Base-by-base conservation (phyloP, 2,888 invertebrate genomes). In the Idaea straminata region DNA sequence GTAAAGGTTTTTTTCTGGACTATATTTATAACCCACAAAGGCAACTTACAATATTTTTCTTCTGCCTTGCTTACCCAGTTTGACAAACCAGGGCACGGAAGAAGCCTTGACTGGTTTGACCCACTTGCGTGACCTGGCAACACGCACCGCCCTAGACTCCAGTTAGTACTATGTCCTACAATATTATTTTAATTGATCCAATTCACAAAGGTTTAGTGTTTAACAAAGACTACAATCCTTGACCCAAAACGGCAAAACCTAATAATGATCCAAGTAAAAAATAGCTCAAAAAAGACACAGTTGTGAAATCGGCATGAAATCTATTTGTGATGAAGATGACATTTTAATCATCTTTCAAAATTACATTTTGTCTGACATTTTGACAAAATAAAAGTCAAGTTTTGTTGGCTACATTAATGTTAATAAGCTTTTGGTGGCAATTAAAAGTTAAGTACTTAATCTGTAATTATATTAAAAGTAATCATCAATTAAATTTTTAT, bases 81-180 rank as follows among this genome's bases (percentile, higher is more conserved):
- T 47, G 47, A 47, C 47, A 47, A 59, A 59, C 59, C 59, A 59
- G 35, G 62, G 62, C 59, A 62, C 59, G 15, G 47, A 61, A n/a
- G 65, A 63, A 71, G 66, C 71, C 67, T 67, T 72, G 73, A 64
- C 72, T 69, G 59, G 67, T 73, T 70, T 82, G 89, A 86, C 89
- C 91, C 70, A 89, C 78, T 84, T 91, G 76, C 77, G 77, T 87
- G 88, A 88, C 89, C 88, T 76, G 88, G 86, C 83, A 84, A 76
- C 79, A 81, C 82, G 82, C 82, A 82, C 76, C 74, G 78, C 77
- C 78, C 78, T 73, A 72, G 47, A 10, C 47, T 13, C 25, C 25
- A 25, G 25, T 25, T 2, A 25, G 25, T 7, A 47, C 75, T 70
- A 77, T 75, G 77, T 80, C 79, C 79, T 79, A 74, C 76, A 77